Evolutionary conservation across 2,113 vertebrate species (phyloP).

Genomic region (Vulpes lagopus): DNA sequence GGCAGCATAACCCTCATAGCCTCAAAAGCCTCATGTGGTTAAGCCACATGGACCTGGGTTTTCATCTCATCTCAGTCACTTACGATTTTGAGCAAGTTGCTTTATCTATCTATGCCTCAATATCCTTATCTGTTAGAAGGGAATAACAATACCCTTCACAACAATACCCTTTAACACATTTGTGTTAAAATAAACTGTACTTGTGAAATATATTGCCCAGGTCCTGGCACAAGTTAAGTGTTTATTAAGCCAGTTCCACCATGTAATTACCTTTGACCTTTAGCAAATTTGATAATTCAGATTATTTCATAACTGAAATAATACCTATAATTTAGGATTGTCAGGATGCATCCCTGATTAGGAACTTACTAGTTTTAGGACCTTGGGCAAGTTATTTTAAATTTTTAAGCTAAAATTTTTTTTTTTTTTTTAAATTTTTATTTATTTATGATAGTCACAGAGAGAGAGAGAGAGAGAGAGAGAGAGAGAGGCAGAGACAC

Average conservation of each 20-base stretch:
- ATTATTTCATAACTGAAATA: slow-evolving; percentile 15
- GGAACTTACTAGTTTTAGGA: not conserved
- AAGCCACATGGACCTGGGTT: not conserved
- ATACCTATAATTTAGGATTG: not conserved
- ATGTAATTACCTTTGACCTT: not conserved
- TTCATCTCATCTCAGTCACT: slow-evolving; percentile 13
- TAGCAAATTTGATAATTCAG: not conserved
- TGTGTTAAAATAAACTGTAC: not conserved
- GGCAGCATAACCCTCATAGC: not conserved
- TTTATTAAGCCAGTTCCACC: not conserved
- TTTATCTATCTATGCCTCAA: not conserved
- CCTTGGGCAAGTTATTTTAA: not conserved
- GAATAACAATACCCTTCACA: not conserved
- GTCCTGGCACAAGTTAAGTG: not conserved
- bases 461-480: no score
- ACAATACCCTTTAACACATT: not conserved
- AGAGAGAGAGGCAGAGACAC: no score
- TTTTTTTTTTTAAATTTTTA: no score
- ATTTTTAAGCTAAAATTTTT: slow-evolving; percentile 31
- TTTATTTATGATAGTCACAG: no score
- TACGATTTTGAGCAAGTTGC: not conserved
- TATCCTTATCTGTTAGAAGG: not conserved
- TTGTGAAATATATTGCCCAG: not conserved
- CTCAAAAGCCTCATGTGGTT: not conserved
- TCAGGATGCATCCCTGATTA: not conserved